These are phyloP conservation scores for Melanostoma mellinum DNA, from an alignment of 2,888 invertebrate species.

Conservation along the genomic window DNA sequence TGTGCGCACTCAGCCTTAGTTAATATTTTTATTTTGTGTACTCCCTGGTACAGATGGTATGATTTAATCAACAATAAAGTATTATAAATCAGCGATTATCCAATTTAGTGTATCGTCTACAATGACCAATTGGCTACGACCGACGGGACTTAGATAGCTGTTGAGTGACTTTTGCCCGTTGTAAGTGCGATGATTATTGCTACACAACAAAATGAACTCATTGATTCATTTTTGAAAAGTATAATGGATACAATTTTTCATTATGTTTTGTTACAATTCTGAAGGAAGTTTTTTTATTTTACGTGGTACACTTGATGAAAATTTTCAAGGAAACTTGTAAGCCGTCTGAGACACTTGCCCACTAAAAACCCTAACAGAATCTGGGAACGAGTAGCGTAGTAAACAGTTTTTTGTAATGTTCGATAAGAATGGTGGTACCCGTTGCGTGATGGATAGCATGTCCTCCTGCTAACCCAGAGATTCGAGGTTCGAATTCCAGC, in stretches of 20 bases:
- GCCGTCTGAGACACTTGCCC: too few relatives aligned
- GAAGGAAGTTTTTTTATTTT: too few relatives aligned
- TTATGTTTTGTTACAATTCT: too few relatives aligned
- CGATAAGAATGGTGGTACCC: too few relatives aligned
- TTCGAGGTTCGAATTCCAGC: too few relatives aligned
- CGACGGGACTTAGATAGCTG: background rate
- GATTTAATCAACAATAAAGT: constrained; percentile 61
- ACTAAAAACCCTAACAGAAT: too few relatives aligned
- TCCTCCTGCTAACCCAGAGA: too few relatives aligned
- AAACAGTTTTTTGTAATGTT: too few relatives aligned
- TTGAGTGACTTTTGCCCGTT: background rate
- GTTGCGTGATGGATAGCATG: too few relatives aligned
- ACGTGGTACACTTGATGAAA: too few relatives aligned
- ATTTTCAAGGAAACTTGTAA: too few relatives aligned
- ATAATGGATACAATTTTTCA: background rate
- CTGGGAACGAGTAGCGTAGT: too few relatives aligned
- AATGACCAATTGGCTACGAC: constrained; percentile 32
- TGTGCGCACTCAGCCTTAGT: constrained; percentile 37
- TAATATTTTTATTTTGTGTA: constrained; percentile 2
- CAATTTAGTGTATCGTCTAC: constrained; percentile 60
- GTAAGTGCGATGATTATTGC: background rate
- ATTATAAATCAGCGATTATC: constrained; percentile 53
- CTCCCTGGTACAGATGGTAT: constrained; percentile 32
- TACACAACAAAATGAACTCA: constrained; percentile 12
- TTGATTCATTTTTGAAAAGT: background rate